These are phyloP conservation scores for Euwallacea fornicatus DNA, from an alignment of 1,140 invertebrate genomes.

Conservation along the genomic window DNA sequence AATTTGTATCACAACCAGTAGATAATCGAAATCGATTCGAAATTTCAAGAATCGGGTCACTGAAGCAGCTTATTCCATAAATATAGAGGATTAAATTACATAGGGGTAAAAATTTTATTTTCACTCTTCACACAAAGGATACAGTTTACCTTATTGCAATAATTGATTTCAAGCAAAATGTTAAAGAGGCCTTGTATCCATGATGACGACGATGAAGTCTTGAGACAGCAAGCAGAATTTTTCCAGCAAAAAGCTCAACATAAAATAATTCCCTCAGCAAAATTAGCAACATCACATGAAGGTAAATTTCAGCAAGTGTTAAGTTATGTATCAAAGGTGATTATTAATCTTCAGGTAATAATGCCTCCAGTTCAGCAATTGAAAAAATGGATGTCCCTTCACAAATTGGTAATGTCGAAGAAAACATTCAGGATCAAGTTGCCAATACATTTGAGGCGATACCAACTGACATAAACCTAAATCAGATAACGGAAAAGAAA, in stretches of 20 bases:
- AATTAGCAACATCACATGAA: constrained; percentile 49
- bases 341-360: too few species aligned
- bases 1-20: too few species aligned
- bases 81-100: too few species aligned
- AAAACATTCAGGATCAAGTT: constrained; percentile 42
- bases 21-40: too few species aligned
- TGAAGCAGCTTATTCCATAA: too few species aligned
- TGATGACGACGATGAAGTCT: constrained; percentile 33
- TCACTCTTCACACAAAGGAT: too few species aligned
- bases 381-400: constrained; percentile 11
- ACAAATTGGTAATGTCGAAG: constrained; percentile 3
- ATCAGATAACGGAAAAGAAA: constrained; percentile 52
- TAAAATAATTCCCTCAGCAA: constrained; percentile 60
- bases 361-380: background rate
- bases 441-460: constrained; percentile 51
- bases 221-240: constrained; percentile 71
- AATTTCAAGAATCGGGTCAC: too few species aligned
- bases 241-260: constrained; percentile 56
- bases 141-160: too few species aligned
- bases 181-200: constrained; percentile 19
- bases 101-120: too few species aligned
- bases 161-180: background rate
- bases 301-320: too few species aligned
- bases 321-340: too few species aligned
- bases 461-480: constrained; percentile 49